Percentiles rank a stretch among this genome's conserved stretches.
Conservation (phyloP, 2,888 invertebrate species). For the Atrina japonica region DNA sequence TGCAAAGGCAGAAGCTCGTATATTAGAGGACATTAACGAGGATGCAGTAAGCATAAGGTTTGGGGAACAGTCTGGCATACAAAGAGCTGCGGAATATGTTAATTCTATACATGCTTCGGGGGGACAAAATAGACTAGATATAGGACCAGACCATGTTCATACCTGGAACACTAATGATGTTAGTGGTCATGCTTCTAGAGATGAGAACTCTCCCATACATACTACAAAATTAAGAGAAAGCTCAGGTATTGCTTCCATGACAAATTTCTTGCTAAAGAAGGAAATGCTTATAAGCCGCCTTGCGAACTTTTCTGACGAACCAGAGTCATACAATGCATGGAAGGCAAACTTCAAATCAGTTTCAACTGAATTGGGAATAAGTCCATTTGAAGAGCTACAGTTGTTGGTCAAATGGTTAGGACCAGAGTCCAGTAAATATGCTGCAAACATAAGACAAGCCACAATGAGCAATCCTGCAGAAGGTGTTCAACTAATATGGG, state of each 20-base stretch:
- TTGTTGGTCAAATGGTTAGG: conserved; percentile 32
- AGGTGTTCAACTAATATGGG: no score
- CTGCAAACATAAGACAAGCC: conserved; percentile 27
- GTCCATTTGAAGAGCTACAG: conserved; percentile 11
- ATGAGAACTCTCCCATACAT: no score
- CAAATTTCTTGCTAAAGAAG: conserved; percentile 4
- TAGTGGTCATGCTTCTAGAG: no score
- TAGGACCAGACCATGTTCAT: no score
- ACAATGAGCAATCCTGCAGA: conserved; percentile 24
- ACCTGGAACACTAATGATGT: no score
- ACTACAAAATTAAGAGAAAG: neutral
- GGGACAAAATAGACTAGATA: no score
- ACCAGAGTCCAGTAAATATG: conserved; percentile 33
- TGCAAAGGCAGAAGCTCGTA: conserved; percentile 4
- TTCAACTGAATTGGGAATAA: neutral
- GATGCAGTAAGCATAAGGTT: no score
- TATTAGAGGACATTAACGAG: neutral
- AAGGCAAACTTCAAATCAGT: conserved; percentile 11
- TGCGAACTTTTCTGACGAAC: conserved; percentile 5
- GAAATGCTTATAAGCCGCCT: neutral
- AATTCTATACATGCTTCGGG: no score
- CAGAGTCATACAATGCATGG: conserved; percentile 9
- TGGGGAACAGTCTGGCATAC: no score
- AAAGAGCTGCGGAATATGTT: no score
- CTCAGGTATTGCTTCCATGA: neutral